Evolutionary conservation across 1,140 invertebrate genomes (phyloP).

Genomic region (Drosophila jambulina): DNA sequence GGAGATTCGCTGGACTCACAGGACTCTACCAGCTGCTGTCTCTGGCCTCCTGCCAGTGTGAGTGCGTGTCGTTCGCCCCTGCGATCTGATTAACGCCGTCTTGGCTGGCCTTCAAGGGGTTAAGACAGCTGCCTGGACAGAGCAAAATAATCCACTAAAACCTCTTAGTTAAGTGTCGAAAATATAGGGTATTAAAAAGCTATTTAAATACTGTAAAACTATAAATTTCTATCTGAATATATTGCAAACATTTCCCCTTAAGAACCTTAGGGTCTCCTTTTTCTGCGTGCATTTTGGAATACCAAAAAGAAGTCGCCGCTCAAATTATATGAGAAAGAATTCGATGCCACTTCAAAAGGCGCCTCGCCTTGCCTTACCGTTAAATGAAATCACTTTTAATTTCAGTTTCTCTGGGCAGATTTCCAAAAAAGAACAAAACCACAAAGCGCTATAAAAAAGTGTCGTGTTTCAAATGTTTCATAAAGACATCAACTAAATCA

Average conservation of each 20-base stretch:
- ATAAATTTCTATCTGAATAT: background rate
- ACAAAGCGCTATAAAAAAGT: constrained; percentile 62
- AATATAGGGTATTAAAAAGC: background rate
- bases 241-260: background rate
- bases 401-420: constrained; percentile 48
- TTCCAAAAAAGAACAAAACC: constrained; percentile 22
- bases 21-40: constrained; percentile 35
- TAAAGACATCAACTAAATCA: constrained; percentile 84
- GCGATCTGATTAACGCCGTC: constrained; percentile 73
- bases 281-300: constrained; percentile 34
- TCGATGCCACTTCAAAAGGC: constrained; percentile 75
- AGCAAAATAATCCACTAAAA: background rate
- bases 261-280: background rate
- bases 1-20: constrained; percentile 34
- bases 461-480: constrained; percentile 83
- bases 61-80: constrained; percentile 69
- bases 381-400: constrained; percentile 84
- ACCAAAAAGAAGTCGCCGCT: constrained; percentile 24
- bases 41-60: background rate
- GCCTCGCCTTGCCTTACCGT: constrained; percentile 69
- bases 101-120: constrained; percentile 67
- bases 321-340: constrained; percentile 28
- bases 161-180: background rate
- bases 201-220: background rate
- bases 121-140: constrained; percentile 48